phyloP scores from a whole-genome alignment of 2,888 invertebrate species.

The Heliconius ethilla region DNA sequence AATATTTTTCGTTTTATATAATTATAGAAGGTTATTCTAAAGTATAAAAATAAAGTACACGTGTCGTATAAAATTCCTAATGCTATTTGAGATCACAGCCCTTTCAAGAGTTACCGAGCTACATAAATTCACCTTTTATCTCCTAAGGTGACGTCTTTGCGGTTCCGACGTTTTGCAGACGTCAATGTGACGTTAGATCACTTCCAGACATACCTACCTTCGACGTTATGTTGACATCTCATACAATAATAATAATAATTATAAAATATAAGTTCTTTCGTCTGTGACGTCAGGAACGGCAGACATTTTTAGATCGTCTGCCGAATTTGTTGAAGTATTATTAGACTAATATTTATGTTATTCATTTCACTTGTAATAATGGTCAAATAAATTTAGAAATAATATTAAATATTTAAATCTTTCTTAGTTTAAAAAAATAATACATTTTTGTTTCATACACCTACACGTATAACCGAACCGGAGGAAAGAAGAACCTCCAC shows the following conservation, averaged over 20 bases:
- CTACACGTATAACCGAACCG: background rate
- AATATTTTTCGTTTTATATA: background rate
- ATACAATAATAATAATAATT: slow-evolving; percentile 50
- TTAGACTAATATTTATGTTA: slow-evolving; percentile 39
- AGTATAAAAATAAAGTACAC: slow-evolving; percentile 10
- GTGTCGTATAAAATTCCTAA: slow-evolving; percentile 16
- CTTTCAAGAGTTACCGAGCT: slow-evolving; percentile 25
- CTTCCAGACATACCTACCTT: slow-evolving; percentile 40
- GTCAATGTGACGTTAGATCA: slow-evolving; percentile 56
- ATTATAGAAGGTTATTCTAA: background rate
- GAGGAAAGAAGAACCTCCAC: no score
- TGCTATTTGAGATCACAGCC: slow-evolving; percentile 25
- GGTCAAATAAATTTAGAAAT: background rate
- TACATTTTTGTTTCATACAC: background rate
- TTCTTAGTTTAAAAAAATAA: background rate
- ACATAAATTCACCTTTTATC: slow-evolving; percentile 39
- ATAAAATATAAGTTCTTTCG: slow-evolving; percentile 45
- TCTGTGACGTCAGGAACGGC: slow-evolving; percentile 41
- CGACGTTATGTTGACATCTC: slow-evolving; percentile 42
- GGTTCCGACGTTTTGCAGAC: slow-evolving; percentile 52
- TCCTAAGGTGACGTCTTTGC: slow-evolving; percentile 51
- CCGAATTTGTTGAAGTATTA: slow-evolving; percentile 39
- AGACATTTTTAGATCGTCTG: slow-evolving; percentile 46
- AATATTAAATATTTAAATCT: background rate
- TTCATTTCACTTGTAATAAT: slow-evolving; percentile 26